Evolutionary conservation across 2,888 invertebrate genomes (phyloP), one percentile per base, ranked within the genome.

Genomic region (Eupeodes latifasciatus): DNA sequence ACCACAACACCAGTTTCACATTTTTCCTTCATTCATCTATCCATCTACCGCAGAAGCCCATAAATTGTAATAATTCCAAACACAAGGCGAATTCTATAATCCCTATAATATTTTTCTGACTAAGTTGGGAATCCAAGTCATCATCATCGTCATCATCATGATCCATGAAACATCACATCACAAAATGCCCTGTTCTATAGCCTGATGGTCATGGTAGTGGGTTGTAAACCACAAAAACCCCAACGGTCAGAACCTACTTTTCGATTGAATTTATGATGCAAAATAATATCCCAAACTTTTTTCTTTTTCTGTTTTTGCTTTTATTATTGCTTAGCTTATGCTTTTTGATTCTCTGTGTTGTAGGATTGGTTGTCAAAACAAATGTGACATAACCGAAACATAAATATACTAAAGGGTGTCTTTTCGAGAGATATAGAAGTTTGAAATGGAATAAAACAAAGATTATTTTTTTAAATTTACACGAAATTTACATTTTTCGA

Each of bases 211-310:
- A 2, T 59, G 27, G 16, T 57, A 27, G 47, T 34, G n/a, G 14
- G 14, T 40, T 69, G 14, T 51, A 69, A n/a, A 59, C 77, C 81
- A 51, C 85, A 66, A 72, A 27, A 64, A 61, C 36, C 76, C 51
- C 44, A 53, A 69, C 61, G 71, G 72, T 67, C 66, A 76, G 76
- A 14, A 67, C 53, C 64, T 76, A 72, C 44, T 80, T 85, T 81
- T 81, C 66, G 66, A 81, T 85, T 66, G 61, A 81, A 85, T 85
- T 80, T 80, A 71, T 75, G 71, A 71, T 84, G 72, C 61, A 75
- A 75, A 57, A 36, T 40, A 71, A 67, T 67, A 67, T 67, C 49
- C 51, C n/a, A 16, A 55, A 47, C 7, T 49, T 55, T 16, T 61
- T 9, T 9, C 3, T 40, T 40, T 40, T 40, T 40, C 9, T 40